Base-by-base conservation (phyloP, 2,888 invertebrate species). In the Drosophila helvetica region DNA sequence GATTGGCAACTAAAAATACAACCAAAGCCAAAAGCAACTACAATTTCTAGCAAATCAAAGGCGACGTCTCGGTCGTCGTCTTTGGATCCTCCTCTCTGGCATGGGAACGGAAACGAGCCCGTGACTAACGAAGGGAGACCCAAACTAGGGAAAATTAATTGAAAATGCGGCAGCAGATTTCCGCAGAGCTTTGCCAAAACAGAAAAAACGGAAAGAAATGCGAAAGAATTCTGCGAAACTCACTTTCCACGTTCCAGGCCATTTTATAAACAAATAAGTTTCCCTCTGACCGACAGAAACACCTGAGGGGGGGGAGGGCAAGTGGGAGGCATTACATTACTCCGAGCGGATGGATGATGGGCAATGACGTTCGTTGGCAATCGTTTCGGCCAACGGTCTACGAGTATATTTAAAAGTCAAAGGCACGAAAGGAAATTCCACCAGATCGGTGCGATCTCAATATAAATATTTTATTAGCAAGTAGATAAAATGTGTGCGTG, bases 1-100 rank as follows among this genome's bases (percentile, higher is more conserved):
- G 81, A 86, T 86, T 79, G 71, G 74, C 57, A 78, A 73, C 83
- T 78, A 86, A 86, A 83, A 86, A 85, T 82, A 82, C 45, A 72
- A 15, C 56, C 54, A 56, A 56, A 50, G 12, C 27, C 50, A 43
- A 61, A 30, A 38, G 38, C 19, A 30, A 63, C 51, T 59, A 53
- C 42, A 61, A 69, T 45, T 76, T 60, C 71, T 75, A 51, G 66
- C 84, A 83, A 86, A 86, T 83, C 86, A 86, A 83, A 86, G 81
- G 69, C 82, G 82, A 83, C 86, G 80, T 72, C 75, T 83, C 71
- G 47, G 76, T 79, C 66, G 67, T 73, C 61, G 60, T 57, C n/a
- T 38, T 38, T 38, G 38, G 38, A 38, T 38, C n/a, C n/a, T 38
- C n/a, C 6, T 18, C n/a, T 7, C n/a, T 12, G 67, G 5, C 12